Base-by-base conservation (phyloP, 2,113 vertebrate species). In the Syngnathus scovelli region DNA sequence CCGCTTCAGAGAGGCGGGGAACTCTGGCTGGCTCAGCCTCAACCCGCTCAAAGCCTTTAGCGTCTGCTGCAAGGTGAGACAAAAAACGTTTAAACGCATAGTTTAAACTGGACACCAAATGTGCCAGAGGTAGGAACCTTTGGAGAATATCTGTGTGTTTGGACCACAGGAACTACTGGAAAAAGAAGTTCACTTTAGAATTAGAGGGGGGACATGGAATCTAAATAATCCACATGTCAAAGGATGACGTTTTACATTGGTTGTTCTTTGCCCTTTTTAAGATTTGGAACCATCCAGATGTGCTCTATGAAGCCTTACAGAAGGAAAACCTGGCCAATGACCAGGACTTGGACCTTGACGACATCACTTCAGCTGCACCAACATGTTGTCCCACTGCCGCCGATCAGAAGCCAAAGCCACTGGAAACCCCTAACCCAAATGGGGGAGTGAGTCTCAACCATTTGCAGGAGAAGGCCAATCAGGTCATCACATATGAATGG, bases 261-360 rank as follows among this genome's bases (percentile, higher is more conserved):
- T 36, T 36, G 5, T 58, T 58, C 27, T 36, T 7, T 33, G 7
- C 15, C 21, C 55, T 63, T 49, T 0, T 46, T 66, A 83, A 98
- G 96, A 96, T 98, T 61, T 98, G 96, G 96, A 98, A 98, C 84
- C 96, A 98, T 78, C 94, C 96, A 3, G 96, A 98, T 43, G 94
- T 98, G 39, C 87, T 98, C 6, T 95, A 95, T 33, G 96, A 98
- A 88, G 94, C 95, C 64, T 84, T 98, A 64, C 95, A 98, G 85
- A 98, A 98, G 85, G 94, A 98, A 76, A 98, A 90, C 87, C 78
- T 98, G 81, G 92, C 95, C 66, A 96, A 91, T 0, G 95, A 98
- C 71, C 95, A 98, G 78, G 96, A 98, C 80, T 79, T 98, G 13
- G 96, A 98, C 64, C 93, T 98, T 66, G 96, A 98, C 69, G 96